Evolutionary conservation across 2,113 vertebrate species (phyloP), one percentile per base, ranked within the genome.

Genomic region (Urocolius indicus): DNA sequence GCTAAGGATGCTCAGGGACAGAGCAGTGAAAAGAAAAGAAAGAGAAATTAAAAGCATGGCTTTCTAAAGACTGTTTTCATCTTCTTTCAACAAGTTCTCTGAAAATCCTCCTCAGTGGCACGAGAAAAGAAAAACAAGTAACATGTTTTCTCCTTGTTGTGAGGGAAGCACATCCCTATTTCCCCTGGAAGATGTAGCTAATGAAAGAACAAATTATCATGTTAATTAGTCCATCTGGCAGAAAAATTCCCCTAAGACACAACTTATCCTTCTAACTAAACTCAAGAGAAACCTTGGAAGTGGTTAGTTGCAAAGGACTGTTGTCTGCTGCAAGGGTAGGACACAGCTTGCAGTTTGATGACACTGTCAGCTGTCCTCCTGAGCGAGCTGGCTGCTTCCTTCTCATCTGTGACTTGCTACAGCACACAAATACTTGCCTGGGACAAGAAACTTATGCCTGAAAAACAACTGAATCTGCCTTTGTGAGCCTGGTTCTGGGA

Each of bases 221-320:
- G 13, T 41, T 97, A 86, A 96, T 96, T 94, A 93, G 84, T 68
- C 43, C 34, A 72, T 17, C 89, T 49, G 85, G 78, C 84, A 91
- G 91, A 48, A 78, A 13, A 58, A 36, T 12, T 66, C 94, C 92
- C 97, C 22, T 22, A 36, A 46, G 96, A 73, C 13, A 11, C 71
- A 61, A 29, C 36, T 88, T 78, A 3, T 19, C 46, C 93, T 57
- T 63, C 15, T 23, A 61, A 62, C 75, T 15, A 85, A 59, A 59
- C 77, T 62, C 67, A 16, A 17, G 45, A 24, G 67, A 7, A 54
- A 24, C 75, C 84, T 32, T 14, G 71, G 78, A 86, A 62, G 58
- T 65, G 65, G 32, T 80, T 41, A 58, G 41, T 11, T 72, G 65
- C 3, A 1, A 29, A 38, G 55, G 69, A 23, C 69, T 51, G 89